Conservation (phyloP, 2,797 vertebrate genomes). For the Pangasius djambal region DNA sequence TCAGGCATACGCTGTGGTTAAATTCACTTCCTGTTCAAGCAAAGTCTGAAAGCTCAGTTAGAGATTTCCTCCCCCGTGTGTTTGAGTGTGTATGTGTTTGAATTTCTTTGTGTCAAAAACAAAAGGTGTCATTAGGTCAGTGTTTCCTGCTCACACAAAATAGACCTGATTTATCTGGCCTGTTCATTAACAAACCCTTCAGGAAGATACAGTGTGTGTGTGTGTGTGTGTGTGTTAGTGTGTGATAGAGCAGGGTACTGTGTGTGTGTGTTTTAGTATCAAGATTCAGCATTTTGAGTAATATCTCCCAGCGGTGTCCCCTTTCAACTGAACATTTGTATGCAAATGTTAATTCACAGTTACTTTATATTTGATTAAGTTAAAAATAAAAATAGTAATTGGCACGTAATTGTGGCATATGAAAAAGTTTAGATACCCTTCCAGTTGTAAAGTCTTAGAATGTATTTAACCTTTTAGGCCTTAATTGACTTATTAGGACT, state of each 20-base stretch:
- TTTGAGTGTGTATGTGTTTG: constrained; percentile 26
- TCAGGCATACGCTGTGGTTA: constrained; percentile 52
- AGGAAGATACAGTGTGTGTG: neutral
- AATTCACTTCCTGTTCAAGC: constrained; percentile 56
- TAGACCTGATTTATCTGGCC: neutral
- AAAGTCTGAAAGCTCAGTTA: constrained; percentile 49
- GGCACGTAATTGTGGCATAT: neutral
- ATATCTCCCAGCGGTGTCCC: neutral
- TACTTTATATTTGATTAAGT: neutral
- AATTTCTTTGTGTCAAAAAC: neutral
- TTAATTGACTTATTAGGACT: neutral
- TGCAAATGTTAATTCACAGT: neutral
- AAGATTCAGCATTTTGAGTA: neutral
- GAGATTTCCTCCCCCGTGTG: constrained; percentile 10
- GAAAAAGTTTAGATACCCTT: neutral
- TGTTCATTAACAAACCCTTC: neutral
- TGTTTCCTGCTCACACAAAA: neutral
- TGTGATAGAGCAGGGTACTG: neutral
- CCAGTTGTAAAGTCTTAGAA: neutral
- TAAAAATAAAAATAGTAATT: neutral
- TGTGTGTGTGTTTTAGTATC: neutral
- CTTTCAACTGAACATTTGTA: neutral
- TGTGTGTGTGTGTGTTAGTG: neutral
- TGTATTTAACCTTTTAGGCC: neutral
- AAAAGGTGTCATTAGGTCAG: neutral